phyloP scores from a whole-genome alignment of 2,888 invertebrate genomes.

The Argynnis bischoffii region DNA sequence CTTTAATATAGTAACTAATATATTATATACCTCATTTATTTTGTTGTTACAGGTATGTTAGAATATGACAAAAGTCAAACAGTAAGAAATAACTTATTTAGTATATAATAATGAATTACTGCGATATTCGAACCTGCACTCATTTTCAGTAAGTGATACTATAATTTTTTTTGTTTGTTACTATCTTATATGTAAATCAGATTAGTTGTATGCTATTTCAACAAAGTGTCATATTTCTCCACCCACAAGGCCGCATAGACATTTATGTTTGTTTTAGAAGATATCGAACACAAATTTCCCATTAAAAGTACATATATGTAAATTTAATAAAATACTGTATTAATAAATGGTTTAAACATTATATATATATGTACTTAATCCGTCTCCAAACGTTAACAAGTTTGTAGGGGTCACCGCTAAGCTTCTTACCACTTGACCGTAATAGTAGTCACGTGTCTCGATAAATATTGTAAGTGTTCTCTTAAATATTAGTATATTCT shows the following conservation, averaged over 20 bases:
- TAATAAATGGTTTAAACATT: background rate
- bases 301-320: background rate
- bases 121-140: too few species aligned
- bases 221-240: slow-evolving; percentile 1
- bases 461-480: slow-evolving; percentile 20
- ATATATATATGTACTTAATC: slow-evolving; percentile 50
- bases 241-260: background rate
- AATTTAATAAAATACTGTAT: slow-evolving; percentile 6
- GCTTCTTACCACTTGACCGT: slow-evolving; percentile 72
- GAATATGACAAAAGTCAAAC: too few species aligned
- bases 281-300: background rate
- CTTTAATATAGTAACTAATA: too few species aligned
- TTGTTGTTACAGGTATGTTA: too few species aligned
- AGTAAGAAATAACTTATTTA: too few species aligned
- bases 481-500: background rate
- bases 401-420: slow-evolving; percentile 56
- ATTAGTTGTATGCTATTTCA: background rate
- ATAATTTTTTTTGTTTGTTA: background rate
- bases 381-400: slow-evolving; percentile 54
- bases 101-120: too few species aligned
- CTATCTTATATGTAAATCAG: background rate
- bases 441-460: slow-evolving; percentile 44
- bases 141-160: too few species aligned
- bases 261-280: slow-evolving; percentile 5
- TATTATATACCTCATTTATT: too few species aligned